A percentile compares a stretch with the other conserved stretches of the same genome.
Conservation (phyloP, 2,888 invertebrate genomes). For the Strigamia crassipes region DNA sequence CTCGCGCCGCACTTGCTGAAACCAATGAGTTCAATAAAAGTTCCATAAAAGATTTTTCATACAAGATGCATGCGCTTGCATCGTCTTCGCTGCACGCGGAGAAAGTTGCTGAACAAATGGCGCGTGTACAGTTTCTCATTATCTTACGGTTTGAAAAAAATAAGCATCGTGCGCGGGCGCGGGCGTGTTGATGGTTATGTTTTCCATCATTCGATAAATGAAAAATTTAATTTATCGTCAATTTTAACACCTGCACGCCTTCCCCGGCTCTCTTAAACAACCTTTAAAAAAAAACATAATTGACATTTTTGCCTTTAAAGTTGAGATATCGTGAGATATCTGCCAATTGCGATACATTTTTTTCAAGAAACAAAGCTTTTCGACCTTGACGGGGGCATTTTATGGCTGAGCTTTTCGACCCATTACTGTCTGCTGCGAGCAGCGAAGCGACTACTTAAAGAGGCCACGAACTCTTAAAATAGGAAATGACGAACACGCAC, state of each 20-base stretch:
- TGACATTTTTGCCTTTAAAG: no score
- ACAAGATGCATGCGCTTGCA: background rate
- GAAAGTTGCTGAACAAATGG: background rate
- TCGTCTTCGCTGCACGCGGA: background rate
- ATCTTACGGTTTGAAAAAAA: constrained; percentile 8
- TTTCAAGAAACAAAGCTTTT: no score
- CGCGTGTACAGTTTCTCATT: constrained; percentile 27
- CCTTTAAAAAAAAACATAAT: no score
- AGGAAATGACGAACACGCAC: no score
- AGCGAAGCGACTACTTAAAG: no score
- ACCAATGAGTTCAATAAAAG: constrained; percentile 23
- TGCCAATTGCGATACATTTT: no score
- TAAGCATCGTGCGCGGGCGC: background rate
- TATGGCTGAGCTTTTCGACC: no score
- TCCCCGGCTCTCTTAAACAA: background rate
- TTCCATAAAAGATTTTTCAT: constrained; percentile 21
- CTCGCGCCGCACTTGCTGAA: background rate
- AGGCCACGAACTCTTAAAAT: no score
- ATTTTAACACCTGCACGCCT: background rate
- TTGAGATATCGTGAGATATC: no score
- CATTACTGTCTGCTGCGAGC: no score
- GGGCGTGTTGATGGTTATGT: background rate
- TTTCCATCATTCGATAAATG: background rate
- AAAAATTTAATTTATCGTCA: background rate
- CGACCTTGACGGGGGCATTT: no score